Evolutionary conservation across 2,888 invertebrate species (phyloP).

Genomic region (Lepetodrilus schrolli): DNA sequence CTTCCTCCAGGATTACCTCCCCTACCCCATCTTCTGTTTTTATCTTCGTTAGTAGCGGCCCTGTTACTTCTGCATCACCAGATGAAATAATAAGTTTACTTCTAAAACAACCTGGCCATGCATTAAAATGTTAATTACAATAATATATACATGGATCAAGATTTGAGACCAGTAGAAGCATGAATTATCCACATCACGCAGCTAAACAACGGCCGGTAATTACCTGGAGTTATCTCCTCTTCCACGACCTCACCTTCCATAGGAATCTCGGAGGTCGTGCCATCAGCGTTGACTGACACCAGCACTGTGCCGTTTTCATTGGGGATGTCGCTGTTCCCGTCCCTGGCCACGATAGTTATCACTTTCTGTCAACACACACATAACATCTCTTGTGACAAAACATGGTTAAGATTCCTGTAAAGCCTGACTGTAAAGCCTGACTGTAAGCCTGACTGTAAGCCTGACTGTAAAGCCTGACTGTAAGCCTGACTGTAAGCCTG

Average conservation of each 20-base stretch:
- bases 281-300: conserved; percentile 33
- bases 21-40: conserved; percentile 33
- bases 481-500: no score
- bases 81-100: no score
- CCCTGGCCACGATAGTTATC: conserved; percentile 59
- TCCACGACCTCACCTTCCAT: conserved; percentile 32
- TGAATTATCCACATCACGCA: not conserved
- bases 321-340: conserved; percentile 31
- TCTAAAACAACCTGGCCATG: no score
- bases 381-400: no score
- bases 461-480: no score
- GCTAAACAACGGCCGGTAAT: not conserved
- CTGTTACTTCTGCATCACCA: not conserved
- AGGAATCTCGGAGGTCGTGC: conserved; percentile 40
- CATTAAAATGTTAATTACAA: no score
- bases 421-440: no score
- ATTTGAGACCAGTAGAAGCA: no score
- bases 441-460: no score
- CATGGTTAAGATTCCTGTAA: no score
- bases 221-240: not conserved
- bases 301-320: conserved; percentile 31
- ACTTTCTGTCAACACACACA: conserved; percentile 55
- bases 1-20: conserved; percentile 40
- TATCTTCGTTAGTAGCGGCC: conserved; percentile 20
- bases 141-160: no score